These are phyloP conservation scores for Neolamprologus caudopunctatus DNA, from an alignment of 2,113 vertebrate genomes.

Conservation along the genomic window DNA sequence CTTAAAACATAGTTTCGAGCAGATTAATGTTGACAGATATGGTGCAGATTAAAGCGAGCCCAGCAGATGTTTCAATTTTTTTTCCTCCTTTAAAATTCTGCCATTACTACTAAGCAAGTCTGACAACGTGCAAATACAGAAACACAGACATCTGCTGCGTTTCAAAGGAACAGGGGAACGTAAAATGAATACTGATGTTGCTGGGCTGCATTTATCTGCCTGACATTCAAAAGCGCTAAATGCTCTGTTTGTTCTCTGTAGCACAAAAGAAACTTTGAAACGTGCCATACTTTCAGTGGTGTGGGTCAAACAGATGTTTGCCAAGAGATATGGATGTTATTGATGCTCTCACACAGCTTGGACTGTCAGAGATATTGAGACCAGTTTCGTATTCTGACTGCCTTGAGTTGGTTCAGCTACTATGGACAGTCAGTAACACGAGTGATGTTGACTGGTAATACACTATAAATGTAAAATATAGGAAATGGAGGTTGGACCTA, in stretches of 20 bases:
- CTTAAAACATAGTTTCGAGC: not conserved
- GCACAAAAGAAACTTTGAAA: slow-evolving; percentile 37
- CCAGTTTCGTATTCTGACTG: not conserved
- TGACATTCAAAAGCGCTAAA: slow-evolving; percentile 27
- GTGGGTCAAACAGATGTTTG: slow-evolving; percentile 44
- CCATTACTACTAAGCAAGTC: slow-evolving; percentile 6
- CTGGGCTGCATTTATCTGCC: slow-evolving; percentile 12
- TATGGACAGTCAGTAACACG: not conserved
- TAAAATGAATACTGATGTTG: slow-evolving; percentile 46
- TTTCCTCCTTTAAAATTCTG: not conserved
- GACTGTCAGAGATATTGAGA: not conserved
- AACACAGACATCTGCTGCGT: slow-evolving; percentile 55
- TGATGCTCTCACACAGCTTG: slow-evolving; percentile 1
- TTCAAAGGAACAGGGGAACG: slow-evolving; percentile 7
- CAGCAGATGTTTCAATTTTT: slow-evolving; percentile 27
- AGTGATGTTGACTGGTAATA: not conserved
- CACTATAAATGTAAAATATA: not conserved
- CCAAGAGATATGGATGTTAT: slow-evolving; percentile 34
- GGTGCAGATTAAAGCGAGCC: not conserved
- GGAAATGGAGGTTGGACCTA: not conserved
- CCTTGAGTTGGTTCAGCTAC: not conserved
- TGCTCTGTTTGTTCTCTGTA: slow-evolving; percentile 16
- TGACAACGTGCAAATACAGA: slow-evolving; percentile 44
- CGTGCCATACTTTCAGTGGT: not conserved
- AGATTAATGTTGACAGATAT: slow-evolving; percentile 7